phyloP scores from a whole-genome alignment of 1,140 invertebrate species.

The Camponotus vicinus region DNA sequence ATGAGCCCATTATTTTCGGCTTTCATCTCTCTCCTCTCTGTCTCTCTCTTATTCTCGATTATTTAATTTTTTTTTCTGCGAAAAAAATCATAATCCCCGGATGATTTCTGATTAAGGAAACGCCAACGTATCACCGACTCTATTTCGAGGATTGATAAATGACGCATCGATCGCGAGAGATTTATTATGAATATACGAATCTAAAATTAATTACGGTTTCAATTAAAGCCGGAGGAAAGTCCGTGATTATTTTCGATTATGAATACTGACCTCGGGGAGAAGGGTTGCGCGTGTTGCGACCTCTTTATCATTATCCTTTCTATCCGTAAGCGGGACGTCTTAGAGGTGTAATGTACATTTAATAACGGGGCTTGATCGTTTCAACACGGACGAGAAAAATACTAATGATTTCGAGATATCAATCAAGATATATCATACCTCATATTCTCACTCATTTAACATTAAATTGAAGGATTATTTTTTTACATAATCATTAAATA shows the following conservation, averaged over 20 bases:
- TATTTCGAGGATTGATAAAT: constrained; percentile 21
- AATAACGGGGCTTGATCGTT: constrained; percentile 25
- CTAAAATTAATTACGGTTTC: constrained; percentile 27
- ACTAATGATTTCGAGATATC: constrained; percentile 17
- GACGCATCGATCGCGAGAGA: background rate
- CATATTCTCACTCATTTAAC: background rate
- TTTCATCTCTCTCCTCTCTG: too few species aligned
- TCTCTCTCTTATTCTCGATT: background rate
- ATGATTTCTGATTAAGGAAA: background rate
- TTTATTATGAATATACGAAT: constrained; percentile 3
- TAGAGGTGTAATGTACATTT: constrained; percentile 35
- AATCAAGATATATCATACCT: background rate
- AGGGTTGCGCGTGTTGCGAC: background rate
- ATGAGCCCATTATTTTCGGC: background rate
- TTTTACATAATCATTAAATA: background rate
- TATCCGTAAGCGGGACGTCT: background rate
- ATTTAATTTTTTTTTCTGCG: background rate
- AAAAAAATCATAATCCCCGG: background rate
- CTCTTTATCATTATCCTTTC: constrained; percentile 12
- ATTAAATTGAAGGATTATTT: background rate
- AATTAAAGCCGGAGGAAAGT: background rate
- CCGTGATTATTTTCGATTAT: constrained; percentile 32
- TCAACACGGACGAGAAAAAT: background rate
- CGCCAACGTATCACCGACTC: background rate
- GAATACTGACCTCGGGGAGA: constrained; percentile 1